A percentile compares a stretch with the other conserved stretches of the same genome.
phyloP scores from a whole-genome alignment of 2,113 vertebrate genomes.

The Cyphomyrus plagiostoma region DNA sequence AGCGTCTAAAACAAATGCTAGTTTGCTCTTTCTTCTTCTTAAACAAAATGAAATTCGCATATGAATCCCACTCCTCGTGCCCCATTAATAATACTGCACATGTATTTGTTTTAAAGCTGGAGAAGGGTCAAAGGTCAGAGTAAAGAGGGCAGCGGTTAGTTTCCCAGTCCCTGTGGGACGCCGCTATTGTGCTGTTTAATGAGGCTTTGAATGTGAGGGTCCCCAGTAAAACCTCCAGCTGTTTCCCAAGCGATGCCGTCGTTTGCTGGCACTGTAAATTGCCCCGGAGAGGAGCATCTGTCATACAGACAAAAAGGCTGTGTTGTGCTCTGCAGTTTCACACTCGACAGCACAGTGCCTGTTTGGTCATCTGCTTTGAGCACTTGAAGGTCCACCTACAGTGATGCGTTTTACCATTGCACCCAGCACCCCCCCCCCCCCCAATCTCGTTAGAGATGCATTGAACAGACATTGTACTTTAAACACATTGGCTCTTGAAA shows the following conservation, averaged over 20 bases:
- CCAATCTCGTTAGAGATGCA: background rate
- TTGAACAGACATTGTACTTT: background rate
- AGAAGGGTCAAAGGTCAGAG: background rate
- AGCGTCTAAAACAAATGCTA: background rate
- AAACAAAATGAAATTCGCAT: background rate
- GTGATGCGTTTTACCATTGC: background rate
- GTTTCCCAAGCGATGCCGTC: background rate
- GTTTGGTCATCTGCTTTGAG: constrained; percentile 1
- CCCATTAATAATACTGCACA: background rate
- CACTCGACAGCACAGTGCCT: background rate
- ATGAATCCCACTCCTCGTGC: background rate
- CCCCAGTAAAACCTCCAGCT: constrained; percentile 5
- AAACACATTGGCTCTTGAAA: background rate
- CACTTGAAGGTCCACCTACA: background rate
- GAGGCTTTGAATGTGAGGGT: background rate
- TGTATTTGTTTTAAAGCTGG: background rate
- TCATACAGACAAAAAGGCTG: background rate
- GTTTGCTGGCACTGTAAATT: constrained; percentile 9
- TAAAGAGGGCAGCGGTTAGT: background rate
- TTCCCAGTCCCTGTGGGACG: background rate
- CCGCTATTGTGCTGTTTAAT: constrained; percentile 1
- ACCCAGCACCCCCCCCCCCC: background rate
- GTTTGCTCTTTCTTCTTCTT: background rate
- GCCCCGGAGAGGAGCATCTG: background rate
- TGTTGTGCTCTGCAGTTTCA: background rate